Evolutionary conservation across 2,797 vertebrate genomes (phyloP).

Genomic region (Synanceia verrucosa): DNA sequence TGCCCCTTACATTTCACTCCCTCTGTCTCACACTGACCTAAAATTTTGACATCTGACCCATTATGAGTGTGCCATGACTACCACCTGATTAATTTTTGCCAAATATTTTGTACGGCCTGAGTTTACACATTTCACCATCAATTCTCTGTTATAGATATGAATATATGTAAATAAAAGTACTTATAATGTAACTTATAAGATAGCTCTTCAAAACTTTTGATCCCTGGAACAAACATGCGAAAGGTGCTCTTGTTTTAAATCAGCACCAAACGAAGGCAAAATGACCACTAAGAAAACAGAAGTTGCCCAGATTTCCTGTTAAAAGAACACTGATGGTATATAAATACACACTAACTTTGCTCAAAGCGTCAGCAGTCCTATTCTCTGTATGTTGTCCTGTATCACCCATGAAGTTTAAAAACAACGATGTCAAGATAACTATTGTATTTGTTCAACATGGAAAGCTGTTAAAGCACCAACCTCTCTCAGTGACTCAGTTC

Average conservation of each 20-base stretch:
- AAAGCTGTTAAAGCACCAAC: slow-evolving; percentile 63
- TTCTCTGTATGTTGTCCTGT: slow-evolving; percentile 58
- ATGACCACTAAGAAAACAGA: slow-evolving; percentile 1
- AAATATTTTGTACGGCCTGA: slow-evolving; percentile 82
- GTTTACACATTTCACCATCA: slow-evolving; percentile 68
- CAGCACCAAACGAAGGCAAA: slow-evolving; percentile 1
- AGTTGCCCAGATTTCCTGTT: slow-evolving; percentile 9
- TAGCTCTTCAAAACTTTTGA: slow-evolving; percentile 40
- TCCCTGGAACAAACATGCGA: slow-evolving; percentile 4
- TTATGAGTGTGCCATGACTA: slow-evolving; percentile 72
- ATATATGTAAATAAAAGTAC: slow-evolving; percentile 77
- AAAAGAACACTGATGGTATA: slow-evolving; percentile 55
- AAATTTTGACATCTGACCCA: slow-evolving; percentile 58
- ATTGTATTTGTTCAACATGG: slow-evolving; percentile 57
- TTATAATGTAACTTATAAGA: slow-evolving; percentile 54
- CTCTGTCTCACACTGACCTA: slow-evolving; percentile 9
- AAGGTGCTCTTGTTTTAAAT: slow-evolving; percentile 16
- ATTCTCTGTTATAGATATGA: slow-evolving; percentile 67
- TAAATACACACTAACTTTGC: slow-evolving; percentile 47
- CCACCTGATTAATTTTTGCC: slow-evolving; percentile 77
- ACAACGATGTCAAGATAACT: slow-evolving; percentile 67
- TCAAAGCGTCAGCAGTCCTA: slow-evolving; percentile 52
- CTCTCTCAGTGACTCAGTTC: slow-evolving; percentile 68
- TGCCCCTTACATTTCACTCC: slow-evolving; percentile 15
- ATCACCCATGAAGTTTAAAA: slow-evolving; percentile 54